A percentile compares a stretch with the other conserved stretches of the same genome.
These are phyloP conservation scores for Cryptocephalus moraei DNA, from an alignment of 2,888 invertebrate species.

Conservation along the genomic window DNA sequence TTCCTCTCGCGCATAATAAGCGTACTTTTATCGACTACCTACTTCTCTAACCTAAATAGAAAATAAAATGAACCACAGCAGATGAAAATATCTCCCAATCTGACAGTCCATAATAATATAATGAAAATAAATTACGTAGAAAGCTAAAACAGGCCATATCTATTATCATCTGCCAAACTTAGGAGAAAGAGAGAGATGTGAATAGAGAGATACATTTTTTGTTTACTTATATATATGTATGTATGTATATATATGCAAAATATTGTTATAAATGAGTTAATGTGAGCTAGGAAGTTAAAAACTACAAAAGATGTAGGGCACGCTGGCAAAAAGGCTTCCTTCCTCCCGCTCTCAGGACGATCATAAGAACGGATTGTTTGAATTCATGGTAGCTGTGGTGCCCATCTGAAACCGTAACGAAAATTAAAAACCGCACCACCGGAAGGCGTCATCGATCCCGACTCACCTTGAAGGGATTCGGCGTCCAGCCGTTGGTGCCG, in stretches of 20 bases:
- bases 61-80: too few species aligned
- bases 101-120: too few species aligned
- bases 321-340: slow-evolving; percentile 9
- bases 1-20: too few species aligned
- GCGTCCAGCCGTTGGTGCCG: slow-evolving; percentile 24
- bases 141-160: background rate
- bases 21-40: too few species aligned
- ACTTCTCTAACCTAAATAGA: too few species aligned
- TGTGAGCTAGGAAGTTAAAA: slow-evolving; percentile 13
- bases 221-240: slow-evolving; percentile 3
- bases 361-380: slow-evolving; percentile 53
- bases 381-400: slow-evolving; percentile 35
- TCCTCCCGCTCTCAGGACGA: slow-evolving; percentile 3
- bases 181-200: slow-evolving; percentile 12
- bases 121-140: slow-evolving; percentile 19
- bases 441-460: background rate
- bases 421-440: background rate
- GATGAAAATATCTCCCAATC: too few species aligned
- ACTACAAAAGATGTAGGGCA: slow-evolving; percentile 12
- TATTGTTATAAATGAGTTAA: slow-evolving; percentile 10
- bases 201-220: slow-evolving; percentile 17
- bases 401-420: slow-evolving; percentile 30
- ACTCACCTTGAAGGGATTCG: slow-evolving; percentile 35
- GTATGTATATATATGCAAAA: too few species aligned
- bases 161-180: too few species aligned